These are phyloP conservation scores for Epistrophella euchroma DNA, from an alignment of 2,888 invertebrate genomes.

Conservation along the genomic window DNA sequence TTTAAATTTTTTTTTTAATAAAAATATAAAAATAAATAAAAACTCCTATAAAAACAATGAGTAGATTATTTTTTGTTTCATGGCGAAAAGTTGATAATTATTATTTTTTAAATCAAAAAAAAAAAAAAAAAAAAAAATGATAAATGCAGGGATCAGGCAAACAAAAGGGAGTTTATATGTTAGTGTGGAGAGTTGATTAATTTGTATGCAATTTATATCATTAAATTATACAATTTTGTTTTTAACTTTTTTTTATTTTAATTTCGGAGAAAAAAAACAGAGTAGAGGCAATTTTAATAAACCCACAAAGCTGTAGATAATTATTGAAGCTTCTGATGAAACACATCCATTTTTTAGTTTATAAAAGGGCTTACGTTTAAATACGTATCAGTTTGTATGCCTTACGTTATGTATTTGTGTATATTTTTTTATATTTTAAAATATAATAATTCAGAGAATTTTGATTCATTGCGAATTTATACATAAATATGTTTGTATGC, in stretches of 20 bases:
- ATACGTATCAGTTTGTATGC: conserved; percentile 23
- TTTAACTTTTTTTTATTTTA: neutral
- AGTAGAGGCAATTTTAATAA: conserved; percentile 40
- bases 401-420: neutral
- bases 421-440: neutral
- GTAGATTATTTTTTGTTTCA: conserved; percentile 8
- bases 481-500: neutral
- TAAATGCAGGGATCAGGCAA: conserved; percentile 9
- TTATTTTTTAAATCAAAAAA: conserved; percentile 19
- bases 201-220: conserved; percentile 59
- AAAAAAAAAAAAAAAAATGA: neutral
- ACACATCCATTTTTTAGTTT: conserved; percentile 62
- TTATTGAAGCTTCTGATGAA: conserved; percentile 48
- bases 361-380: conserved; percentile 3
- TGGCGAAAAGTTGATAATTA: conserved; percentile 14
- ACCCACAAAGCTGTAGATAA: conserved; percentile 62
- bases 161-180: neutral
- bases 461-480: conserved; percentile 50
- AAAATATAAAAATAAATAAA: neutral
- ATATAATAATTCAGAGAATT: conserved; percentile 35
- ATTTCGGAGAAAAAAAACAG: neutral
- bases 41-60: neutral
- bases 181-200: conserved; percentile 47
- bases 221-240: neutral
- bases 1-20: neutral